A percentile compares a stretch with the other conserved stretches of the same genome.
These are phyloP conservation scores for Epinephelus coioides DNA, from an alignment of 2,797 vertebrate genomes.

Conservation along the genomic window DNA sequence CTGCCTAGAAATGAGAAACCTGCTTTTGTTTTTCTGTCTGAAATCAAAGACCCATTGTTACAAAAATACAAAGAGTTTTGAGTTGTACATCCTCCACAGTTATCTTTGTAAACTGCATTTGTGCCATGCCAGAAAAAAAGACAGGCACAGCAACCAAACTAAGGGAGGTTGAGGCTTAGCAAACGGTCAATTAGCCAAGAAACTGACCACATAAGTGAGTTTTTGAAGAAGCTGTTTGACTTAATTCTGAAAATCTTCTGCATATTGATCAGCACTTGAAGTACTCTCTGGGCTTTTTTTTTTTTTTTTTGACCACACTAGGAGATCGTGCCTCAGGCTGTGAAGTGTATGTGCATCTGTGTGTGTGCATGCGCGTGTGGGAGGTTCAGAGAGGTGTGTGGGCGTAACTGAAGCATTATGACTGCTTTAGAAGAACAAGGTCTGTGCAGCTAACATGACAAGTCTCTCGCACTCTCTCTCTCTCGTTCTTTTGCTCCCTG, in stretches of 20 bases:
- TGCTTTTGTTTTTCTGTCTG: not conserved
- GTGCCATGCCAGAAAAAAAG: not conserved
- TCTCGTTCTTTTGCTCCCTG: slow-evolving; percentile 30
- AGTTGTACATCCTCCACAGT: too few species aligned
- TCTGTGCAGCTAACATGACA: slow-evolving; percentile 43
- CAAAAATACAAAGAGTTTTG: not conserved
- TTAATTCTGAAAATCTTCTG: slow-evolving; percentile 38
- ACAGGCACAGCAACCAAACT: not conserved
- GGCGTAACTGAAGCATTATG: slow-evolving; percentile 62
- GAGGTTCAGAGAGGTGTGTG: slow-evolving; percentile 67
- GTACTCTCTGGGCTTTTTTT: slow-evolving; percentile 23
- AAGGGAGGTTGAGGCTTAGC: not conserved
- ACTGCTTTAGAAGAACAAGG: slow-evolving; percentile 65
- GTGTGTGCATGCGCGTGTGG: slow-evolving; percentile 21
- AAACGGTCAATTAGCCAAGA: slow-evolving; percentile 48
- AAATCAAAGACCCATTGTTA: not conserved
- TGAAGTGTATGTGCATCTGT: slow-evolving; percentile 18
- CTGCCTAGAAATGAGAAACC: not conserved
- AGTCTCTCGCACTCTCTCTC: slow-evolving; percentile 30
- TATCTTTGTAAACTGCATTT: not conserved
- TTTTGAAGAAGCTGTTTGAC: slow-evolving; percentile 35
- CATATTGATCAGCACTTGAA: slow-evolving; percentile 57
- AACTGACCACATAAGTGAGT: slow-evolving; percentile 38
- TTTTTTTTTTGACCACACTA: slow-evolving; percentile 40
- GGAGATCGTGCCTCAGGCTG: slow-evolving; percentile 49